Base-by-base conservation (phyloP, 2,797 vertebrate genomes). In the Nannoperca obscura region DNA sequence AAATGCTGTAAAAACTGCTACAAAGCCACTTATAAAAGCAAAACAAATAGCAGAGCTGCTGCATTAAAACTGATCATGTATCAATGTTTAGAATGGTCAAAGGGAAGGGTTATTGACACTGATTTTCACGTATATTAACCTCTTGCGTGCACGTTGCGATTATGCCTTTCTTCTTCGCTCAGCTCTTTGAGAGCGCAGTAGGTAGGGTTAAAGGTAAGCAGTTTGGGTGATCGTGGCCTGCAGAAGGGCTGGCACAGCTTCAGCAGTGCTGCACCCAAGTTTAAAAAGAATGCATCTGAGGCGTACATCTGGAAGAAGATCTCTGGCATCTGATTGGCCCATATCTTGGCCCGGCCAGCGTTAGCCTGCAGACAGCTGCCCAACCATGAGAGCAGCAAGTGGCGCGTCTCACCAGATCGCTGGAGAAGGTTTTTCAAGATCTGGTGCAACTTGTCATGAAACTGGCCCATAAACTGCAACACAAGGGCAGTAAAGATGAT, bases 241-340 rank as follows among this genome's bases (percentile, higher is more conserved):
- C 97, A 99, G 93, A 99, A 99, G 9, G 98, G 98, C 95, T 99
- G 98, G 92, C 98, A 99, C 32, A 99, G 95, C 91, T 96, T 97
- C 61, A 99, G 95, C 44, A 99, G 96, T 0, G 96, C 96, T 27
- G 97, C 97, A 24, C 97, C 97, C 91, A 99, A 88, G 89, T 98
- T 99, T 71, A 99, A 94, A 90, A 99, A 99, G 94, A 99, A 98
- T 49, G 97, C 97, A 82, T 99, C 98, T 0, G 98, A 99, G 71
- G 98, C 96, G 0, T 97, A 98, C 96, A 97, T 98, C 94, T 99
- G 98, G 91, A 97, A 96, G 94, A 98, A 98, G 89, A 99, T 97
- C 93, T 99, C 98, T 0, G 98, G 98, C 97, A 99, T 98, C 95
- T 99, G 98, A 92, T 98, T 99, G 76, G 98, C 97, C 98, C 98